These are phyloP conservation scores for Aulostomus chinensis DNA, from an alignment of 2,797 vertebrate genomes.

Conservation along the genomic window DNA sequence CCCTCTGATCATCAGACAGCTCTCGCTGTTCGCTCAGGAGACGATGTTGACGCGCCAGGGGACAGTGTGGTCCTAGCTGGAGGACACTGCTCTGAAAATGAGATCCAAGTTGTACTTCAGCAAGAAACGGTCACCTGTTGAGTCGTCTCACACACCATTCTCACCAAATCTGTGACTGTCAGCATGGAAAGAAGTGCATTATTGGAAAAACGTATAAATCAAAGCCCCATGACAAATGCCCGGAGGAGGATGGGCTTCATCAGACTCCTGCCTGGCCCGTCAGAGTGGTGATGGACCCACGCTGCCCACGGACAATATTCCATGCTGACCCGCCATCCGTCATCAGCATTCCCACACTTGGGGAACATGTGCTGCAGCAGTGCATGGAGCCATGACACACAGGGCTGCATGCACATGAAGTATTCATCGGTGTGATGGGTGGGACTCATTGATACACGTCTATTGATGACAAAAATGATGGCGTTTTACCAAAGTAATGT, in stretches of 20 bases:
- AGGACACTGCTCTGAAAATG: too few species aligned
- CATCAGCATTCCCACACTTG: constrained; percentile 36
- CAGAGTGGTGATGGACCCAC: constrained; percentile 45
- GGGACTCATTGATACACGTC: too few species aligned
- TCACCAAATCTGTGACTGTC: constrained; percentile 5
- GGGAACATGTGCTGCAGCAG: constrained; percentile 18
- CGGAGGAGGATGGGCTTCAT: constrained; percentile 53
- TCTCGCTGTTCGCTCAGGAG: too few species aligned
- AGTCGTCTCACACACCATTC: constrained; percentile 1
- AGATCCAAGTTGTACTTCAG: too few species aligned
- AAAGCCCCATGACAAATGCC: constrained; percentile 44
- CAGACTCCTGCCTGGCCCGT: constrained; percentile 40
- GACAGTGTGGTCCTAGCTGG: too few species aligned
- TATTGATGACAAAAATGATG: too few species aligned
- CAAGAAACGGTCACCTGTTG: constrained; percentile 6
- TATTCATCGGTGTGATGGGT: too few species aligned
- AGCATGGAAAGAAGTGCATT: constrained; percentile 22
- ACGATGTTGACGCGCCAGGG: too few species aligned
- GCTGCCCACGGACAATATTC: constrained; percentile 50
- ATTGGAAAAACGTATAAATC: constrained; percentile 25
- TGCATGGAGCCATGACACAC: constrained; percentile 6
- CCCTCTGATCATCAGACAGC: too few species aligned
- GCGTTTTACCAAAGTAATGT: too few species aligned
- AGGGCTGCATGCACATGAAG: not conserved
- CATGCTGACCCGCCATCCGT: constrained; percentile 52